Evolutionary conservation across 2,888 invertebrate species (phyloP).

Genomic region (Eupithecia exiguata): DNA sequence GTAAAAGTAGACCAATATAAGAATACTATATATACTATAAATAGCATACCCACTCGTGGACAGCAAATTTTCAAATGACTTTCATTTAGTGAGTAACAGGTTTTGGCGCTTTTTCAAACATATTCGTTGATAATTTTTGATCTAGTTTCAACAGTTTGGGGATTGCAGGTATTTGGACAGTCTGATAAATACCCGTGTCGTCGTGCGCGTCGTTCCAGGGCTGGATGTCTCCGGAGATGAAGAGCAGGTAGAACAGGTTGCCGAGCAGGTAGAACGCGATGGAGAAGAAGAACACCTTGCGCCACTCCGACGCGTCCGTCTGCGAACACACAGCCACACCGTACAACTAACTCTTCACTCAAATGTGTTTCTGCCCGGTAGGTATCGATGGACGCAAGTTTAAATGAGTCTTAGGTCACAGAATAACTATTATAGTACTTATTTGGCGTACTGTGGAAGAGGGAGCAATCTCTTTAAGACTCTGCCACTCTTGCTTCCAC

Average conservation of each 20-base stretch:
- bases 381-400: neutral
- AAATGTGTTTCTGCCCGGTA: neutral
- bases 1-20: too few species aligned
- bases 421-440: too few species aligned
- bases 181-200: neutral
- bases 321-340: slow-evolving; percentile 57
- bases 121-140: neutral
- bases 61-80: too few species aligned
- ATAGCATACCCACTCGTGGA: too few species aligned
- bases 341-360: neutral
- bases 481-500: neutral
- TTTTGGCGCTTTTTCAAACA: too few species aligned
- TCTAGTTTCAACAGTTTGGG: neutral
- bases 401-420: neutral
- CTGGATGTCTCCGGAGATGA: slow-evolving; percentile 85
- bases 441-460: neutral
- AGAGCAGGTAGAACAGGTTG: slow-evolving; percentile 85
- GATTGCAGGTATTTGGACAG: too few species aligned
- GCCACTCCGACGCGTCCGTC: slow-evolving; percentile 83
- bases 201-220: slow-evolving; percentile 82
- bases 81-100: too few species aligned
- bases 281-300: slow-evolving; percentile 86
- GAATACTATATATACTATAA: too few species aligned
- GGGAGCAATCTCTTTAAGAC: neutral
- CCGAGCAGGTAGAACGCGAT: slow-evolving; percentile 84